Evolutionary conservation across 2,888 invertebrate genomes (phyloP).

Genomic region (Drepanosiphum platanoidis): DNA sequence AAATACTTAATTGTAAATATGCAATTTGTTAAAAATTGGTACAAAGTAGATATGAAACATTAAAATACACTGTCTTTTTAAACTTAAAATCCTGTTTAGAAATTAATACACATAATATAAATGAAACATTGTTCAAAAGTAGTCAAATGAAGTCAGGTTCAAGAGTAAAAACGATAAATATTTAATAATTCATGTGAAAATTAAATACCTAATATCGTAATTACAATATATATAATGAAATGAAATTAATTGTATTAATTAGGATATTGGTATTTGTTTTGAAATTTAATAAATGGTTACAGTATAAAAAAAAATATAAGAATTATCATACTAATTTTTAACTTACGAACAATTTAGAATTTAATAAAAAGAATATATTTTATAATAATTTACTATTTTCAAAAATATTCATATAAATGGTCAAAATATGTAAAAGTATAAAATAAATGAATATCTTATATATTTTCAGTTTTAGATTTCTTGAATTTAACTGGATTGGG

Average conservation of each 20-base stretch:
- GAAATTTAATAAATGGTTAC: not conserved
- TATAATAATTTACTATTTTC: not conserved
- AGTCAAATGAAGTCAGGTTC: too few species aligned
- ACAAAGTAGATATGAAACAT: not conserved
- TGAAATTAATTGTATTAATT: not conserved
- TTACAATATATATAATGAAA: not conserved
- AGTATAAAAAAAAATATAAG: not conserved
- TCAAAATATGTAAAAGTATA: slow-evolving; percentile 14
- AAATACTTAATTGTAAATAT: not conserved
- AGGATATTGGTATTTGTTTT: not conserved
- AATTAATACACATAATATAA: not conserved
- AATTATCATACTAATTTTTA: not conserved
- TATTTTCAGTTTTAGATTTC: slow-evolving; percentile 27
- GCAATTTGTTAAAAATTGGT: not conserved
- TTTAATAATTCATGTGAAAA: not conserved
- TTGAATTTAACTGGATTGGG: slow-evolving; percentile 23
- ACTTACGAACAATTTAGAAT: not conserved
- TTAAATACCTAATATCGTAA: not conserved
- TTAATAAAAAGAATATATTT: not conserved
- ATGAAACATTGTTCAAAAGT: not conserved
- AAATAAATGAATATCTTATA: not conserved
- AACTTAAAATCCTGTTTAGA: not conserved
- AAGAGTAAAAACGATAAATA: not conserved
- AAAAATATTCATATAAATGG: not conserved
- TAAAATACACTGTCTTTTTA: not conserved